Conservation (phyloP, 23 tunicate species). For the Phallusia fumigata region DNA sequence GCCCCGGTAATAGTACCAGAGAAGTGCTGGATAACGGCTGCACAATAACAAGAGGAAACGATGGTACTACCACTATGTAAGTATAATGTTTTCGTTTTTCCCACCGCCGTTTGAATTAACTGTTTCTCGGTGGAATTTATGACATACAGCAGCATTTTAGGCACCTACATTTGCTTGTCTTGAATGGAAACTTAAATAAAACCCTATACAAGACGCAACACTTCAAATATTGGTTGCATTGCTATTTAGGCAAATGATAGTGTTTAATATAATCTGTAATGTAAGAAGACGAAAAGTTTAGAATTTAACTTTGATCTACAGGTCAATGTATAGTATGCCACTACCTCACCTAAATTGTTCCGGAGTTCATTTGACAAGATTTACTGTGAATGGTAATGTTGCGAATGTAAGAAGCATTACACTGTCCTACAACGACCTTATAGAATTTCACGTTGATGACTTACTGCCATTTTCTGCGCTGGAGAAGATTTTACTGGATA, state of each 20-base stretch:
- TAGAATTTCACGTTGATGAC: slow-evolving; percentile 54
- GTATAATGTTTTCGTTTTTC: background rate
- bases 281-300: background rate
- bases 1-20: too few relatives aligned
- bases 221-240: too few relatives aligned
- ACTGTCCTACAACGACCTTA: slow-evolving; percentile 59
- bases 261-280: background rate
- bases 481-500: slow-evolving; percentile 23
- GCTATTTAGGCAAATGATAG: too few relatives aligned
- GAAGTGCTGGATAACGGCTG: too few relatives aligned
- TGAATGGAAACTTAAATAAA: too few relatives aligned
- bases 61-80: background rate
- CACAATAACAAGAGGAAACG: too few relatives aligned
- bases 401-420: slow-evolving; percentile 45
- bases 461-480: slow-evolving; percentile 28
- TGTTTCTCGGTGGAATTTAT: too few relatives aligned
- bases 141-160: too few relatives aligned
- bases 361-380: slow-evolving; percentile 20
- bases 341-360: slow-evolving; percentile 68
- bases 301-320: background rate
- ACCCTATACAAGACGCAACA: too few relatives aligned
- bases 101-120: too few relatives aligned
- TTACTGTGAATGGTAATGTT: slow-evolving; percentile 28
- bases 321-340: slow-evolving; percentile 31
- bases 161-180: too few relatives aligned